phyloP scores from a whole-genome alignment of 2,888 invertebrate genomes.

The Ennomos quercinarius region DNA sequence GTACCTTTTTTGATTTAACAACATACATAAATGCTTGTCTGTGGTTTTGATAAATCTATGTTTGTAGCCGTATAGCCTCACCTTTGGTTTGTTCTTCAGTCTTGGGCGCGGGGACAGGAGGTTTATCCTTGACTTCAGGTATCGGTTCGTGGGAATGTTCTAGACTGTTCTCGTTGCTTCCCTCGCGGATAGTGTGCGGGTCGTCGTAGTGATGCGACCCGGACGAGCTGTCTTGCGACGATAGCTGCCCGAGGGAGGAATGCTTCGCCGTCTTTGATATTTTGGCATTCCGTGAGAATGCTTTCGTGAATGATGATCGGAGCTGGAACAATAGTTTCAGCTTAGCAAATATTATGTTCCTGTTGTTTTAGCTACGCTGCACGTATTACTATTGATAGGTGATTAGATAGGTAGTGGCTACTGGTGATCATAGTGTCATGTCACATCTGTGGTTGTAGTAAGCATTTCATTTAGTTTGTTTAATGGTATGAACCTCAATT shows the following conservation, averaged over 20 bases:
- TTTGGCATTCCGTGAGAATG: constrained; percentile 95
- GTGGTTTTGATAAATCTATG: too few species aligned
- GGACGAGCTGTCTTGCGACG: constrained; percentile 81
- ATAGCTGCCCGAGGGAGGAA: constrained; percentile 81
- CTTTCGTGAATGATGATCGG: constrained; percentile 98
- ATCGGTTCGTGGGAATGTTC: constrained; percentile 82
- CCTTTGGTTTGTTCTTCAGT: constrained; percentile 79
- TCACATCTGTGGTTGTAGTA: too few species aligned
- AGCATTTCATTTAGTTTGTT: too few species aligned
- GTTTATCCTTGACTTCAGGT: constrained; percentile 69
- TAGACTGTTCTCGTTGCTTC: constrained; percentile 82
- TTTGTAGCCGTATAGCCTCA: constrained; percentile 44
- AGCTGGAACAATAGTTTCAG: constrained; percentile 82
- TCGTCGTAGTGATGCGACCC: constrained; percentile 82
- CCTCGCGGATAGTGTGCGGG: constrained; percentile 81
- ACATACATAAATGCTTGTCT: too few species aligned
- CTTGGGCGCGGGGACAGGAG: constrained; percentile 58
- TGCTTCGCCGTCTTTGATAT: constrained; percentile 89
- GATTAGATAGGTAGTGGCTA: too few species aligned
- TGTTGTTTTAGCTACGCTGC: neutral
- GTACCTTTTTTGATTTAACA: too few species aligned
- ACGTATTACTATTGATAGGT: too few species aligned
- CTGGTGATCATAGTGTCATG: too few species aligned
- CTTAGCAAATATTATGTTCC: constrained; percentile 3
- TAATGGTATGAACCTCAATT: too few species aligned